Conservation (phyloP, 2,113 vertebrate genomes). For the Sclerurus mexicanus region DNA sequence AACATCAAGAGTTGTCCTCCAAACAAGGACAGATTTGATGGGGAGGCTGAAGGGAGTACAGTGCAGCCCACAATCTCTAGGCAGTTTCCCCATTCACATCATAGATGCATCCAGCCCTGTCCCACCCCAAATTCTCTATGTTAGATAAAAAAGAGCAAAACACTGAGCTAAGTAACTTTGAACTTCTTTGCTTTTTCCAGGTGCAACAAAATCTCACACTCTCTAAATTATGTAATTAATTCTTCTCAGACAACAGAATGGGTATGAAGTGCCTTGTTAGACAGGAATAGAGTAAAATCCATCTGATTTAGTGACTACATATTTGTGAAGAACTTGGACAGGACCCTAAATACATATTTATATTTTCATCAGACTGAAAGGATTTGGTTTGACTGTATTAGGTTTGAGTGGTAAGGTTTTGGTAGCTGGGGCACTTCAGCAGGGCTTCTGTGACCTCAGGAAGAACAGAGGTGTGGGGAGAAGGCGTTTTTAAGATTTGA, state of each 20-base stretch:
- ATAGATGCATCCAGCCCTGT: background rate
- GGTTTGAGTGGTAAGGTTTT: background rate
- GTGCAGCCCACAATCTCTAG: background rate
- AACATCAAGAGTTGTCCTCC: constrained; percentile 9
- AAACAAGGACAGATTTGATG: constrained; percentile 2
- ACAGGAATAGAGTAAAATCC: background rate
- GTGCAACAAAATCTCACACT: background rate
- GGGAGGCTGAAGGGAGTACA: background rate
- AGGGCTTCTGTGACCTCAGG: background rate
- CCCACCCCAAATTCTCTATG: background rate
- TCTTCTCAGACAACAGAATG: background rate
- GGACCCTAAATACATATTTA: background rate
- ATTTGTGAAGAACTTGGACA: background rate
- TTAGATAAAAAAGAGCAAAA: background rate
- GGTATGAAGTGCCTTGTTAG: background rate
- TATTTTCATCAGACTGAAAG: background rate
- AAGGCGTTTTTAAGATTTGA: background rate
- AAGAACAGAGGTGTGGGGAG: background rate
- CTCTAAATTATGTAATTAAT: background rate
- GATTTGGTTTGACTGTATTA: background rate
- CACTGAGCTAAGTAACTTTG: background rate
- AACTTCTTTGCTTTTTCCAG: background rate
- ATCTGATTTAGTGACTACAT: background rate
- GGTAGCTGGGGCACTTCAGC: background rate
- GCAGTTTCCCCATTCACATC: background rate